phyloP scores from a whole-genome alignment of 2,797 vertebrate genomes.

The Gobio occitaniae region DNA sequence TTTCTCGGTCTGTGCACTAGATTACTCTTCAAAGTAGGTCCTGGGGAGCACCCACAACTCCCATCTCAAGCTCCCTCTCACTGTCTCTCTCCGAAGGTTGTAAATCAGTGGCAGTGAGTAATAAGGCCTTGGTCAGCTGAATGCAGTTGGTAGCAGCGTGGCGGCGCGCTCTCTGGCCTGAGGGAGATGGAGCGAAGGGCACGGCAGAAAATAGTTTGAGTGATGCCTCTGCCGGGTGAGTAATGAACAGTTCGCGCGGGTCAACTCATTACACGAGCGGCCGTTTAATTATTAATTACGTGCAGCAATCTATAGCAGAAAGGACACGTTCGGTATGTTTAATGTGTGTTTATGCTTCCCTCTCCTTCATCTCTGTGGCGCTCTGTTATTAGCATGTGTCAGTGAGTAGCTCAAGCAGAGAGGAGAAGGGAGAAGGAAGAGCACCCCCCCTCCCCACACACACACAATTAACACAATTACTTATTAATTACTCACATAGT shows the following conservation, averaged over 20 bases:
- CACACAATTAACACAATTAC: constrained; percentile 66
- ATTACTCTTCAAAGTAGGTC: constrained; percentile 68
- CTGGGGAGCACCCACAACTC: constrained; percentile 47
- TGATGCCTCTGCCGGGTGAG: constrained; percentile 93
- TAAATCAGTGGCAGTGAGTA: constrained; percentile 65
- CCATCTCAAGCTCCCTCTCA: constrained; percentile 49
- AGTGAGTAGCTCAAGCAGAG: constrained; percentile 73
- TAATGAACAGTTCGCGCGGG: constrained; percentile 96
- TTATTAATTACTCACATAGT: constrained; percentile 78
- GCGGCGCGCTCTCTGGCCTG: constrained; percentile 59
- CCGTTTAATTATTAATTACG: constrained; percentile 99
- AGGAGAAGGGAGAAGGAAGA: constrained; percentile 54
- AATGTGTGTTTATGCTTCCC: constrained; percentile 84
- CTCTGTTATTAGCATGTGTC: constrained; percentile 87
- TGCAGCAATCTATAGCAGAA: constrained; percentile 89
- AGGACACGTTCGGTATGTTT: constrained; percentile 94
- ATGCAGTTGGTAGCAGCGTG: constrained; percentile 63
- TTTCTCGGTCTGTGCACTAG: constrained; percentile 59
- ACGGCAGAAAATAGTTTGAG: constrained; percentile 88
- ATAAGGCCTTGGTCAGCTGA: constrained; percentile 74
- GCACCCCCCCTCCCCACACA: constrained; percentile 31
- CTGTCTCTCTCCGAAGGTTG: constrained; percentile 63
- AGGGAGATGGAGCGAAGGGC: constrained; percentile 79
- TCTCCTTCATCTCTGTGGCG: constrained; percentile 76
- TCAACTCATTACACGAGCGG: constrained; percentile 97